Evolutionary conservation across 2,888 invertebrate species (phyloP), one percentile per base, ranked within the genome.

Genomic region (Aporophyla lueneburgensis): DNA sequence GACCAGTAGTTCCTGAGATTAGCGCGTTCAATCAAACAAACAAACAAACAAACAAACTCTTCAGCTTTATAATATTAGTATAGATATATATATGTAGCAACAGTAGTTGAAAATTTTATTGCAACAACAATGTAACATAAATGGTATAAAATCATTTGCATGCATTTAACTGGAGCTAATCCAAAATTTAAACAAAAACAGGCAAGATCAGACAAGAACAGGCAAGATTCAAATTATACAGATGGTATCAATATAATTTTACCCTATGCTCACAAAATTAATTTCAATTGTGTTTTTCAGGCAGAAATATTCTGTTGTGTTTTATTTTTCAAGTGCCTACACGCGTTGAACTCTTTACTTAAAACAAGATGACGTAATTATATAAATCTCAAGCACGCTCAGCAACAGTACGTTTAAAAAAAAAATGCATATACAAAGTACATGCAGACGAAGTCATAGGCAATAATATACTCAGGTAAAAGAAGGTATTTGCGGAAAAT

Each of bases 331-430:
- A n/a, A 58, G 19, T 65, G 7, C 27, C 27, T 27, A 46, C 27
- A 79, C 71, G 77, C 79, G 77, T 77, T 77, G 77, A 77, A 77
- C 72, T 80, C 77, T 78, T 78, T 78, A 46, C 63, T 71, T 71
- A 58, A 53, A 79, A n/a, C 51, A 71, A 33, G 14, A 56, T 51
- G 54, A 24, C 27, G 63, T 7, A 24, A 27, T 53, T 19, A 43
- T 19, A 46, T 27, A 73, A 7, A 40, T 49, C 19, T 27, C 24
- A 70, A 21, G 19, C 65, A 59, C 53, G 49, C 19, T 27, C 19
- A n/a, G n/a, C n/a, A n/a, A n/a, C n/a, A n/a, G n/a, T n/a, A n/a
- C n/a, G n/a, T n/a, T n/a, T n/a, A n/a, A n/a, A n/a, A n/a, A n/a
- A n/a, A n/a, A n/a, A n/a, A n/a, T n/a, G n/a, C n/a, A n/a, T n/a